phyloP scores from a whole-genome alignment of 1,140 invertebrate genomes.

The Caenorhabditis elegans region DNA sequence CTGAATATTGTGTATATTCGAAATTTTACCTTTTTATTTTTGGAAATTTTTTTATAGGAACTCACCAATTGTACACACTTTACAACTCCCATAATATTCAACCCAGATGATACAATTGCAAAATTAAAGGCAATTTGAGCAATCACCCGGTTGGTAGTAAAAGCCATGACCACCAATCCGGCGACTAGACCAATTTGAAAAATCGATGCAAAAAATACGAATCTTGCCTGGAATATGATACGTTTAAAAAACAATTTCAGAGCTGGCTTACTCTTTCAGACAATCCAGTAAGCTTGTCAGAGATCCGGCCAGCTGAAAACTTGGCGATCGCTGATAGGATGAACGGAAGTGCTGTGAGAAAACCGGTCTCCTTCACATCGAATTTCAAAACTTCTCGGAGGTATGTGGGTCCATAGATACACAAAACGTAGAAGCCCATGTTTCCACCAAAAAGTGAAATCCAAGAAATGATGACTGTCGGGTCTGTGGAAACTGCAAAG shows the following conservation, averaged over 20 bases:
- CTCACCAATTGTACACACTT: conserved; percentile 56
- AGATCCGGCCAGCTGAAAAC: conserved; percentile 48
- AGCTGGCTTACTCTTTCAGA: conserved; percentile 10
- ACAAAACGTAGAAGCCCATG: neutral
- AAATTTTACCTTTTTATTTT: too few species aligned
- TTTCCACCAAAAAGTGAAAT: neutral
- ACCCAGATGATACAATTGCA: conserved; percentile 53
- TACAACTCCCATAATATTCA: conserved; percentile 55
- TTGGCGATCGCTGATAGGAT: neutral
- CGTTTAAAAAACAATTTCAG: neutral
- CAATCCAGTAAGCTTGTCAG: conserved; percentile 52
- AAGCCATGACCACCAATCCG: conserved; percentile 26
- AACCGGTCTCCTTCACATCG: neutral
- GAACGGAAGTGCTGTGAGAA: neutral
- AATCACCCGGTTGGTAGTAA: conserved; percentile 31
- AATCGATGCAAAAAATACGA: conserved; percentile 54
- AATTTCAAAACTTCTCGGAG: neutral
- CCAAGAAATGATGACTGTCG: neutral
- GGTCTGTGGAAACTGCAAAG: neutral
- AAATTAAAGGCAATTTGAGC: conserved; percentile 51
- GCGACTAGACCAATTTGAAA: conserved; percentile 51
- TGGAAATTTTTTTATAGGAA: too few species aligned
- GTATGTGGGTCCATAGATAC: neutral
- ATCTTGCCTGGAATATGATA: neutral
- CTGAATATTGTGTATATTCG: too few species aligned